Conservation (phyloP, 2,888 invertebrate genomes). For the Pyrrhia umbra region DNA sequence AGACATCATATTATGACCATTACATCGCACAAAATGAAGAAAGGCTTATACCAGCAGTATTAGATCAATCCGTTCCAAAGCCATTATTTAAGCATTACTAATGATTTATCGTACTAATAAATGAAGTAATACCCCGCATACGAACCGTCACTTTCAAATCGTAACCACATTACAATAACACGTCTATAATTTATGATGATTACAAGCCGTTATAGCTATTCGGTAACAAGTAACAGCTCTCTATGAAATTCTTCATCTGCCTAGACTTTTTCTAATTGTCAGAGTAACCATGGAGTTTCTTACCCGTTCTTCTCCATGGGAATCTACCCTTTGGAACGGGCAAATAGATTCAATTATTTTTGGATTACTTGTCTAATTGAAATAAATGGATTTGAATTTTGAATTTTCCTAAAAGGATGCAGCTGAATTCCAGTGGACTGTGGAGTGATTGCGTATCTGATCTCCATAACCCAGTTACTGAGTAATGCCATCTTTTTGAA, state of each 20-base stretch:
- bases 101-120: slow-evolving; percentile 30
- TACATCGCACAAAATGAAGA: slow-evolving; percentile 8
- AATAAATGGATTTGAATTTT: too few relatives aligned
- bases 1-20: neutral
- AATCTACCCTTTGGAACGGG: too few relatives aligned
- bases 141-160: slow-evolving; percentile 35
- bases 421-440: too few relatives aligned
- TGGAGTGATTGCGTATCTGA: too few relatives aligned
- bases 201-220: slow-evolving; percentile 33
- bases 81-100: slow-evolving; percentile 37
- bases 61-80: neutral
- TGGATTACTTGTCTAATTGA: too few relatives aligned
- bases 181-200: slow-evolving; percentile 44
- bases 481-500: too few relatives aligned
- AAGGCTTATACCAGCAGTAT: neutral
- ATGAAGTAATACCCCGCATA: slow-evolving; percentile 16
- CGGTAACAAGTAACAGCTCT: slow-evolving; percentile 20
- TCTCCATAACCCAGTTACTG: too few relatives aligned
- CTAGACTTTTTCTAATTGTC: too few relatives aligned
- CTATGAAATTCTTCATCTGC: neutral
- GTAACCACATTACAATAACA: neutral
- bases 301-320: too few relatives aligned
- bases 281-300: too few relatives aligned
- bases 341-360: too few relatives aligned
- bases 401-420: too few relatives aligned